Percentiles rank a stretch among this genome's conserved stretches.
These are phyloP conservation scores for Onychorhynchus coronatus DNA, from an alignment of 2,113 vertebrate species.

Conservation along the genomic window DNA sequence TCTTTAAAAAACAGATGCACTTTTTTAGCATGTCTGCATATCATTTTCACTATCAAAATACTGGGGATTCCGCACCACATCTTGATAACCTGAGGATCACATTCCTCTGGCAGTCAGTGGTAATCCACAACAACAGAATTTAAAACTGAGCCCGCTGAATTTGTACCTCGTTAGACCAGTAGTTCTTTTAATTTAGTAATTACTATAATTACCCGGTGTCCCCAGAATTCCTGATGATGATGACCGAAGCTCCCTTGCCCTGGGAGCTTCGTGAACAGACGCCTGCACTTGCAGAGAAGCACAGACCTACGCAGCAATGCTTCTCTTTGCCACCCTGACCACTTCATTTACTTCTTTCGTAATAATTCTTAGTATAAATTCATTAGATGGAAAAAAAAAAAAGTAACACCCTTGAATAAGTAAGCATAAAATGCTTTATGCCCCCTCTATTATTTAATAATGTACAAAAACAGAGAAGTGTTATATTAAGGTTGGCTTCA, in stretches of 20 bases:
- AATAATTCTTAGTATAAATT: background rate
- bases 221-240: background rate
- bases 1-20: conserved; percentile 22
- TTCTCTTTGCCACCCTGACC: background rate
- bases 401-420: background rate
- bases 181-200: background rate
- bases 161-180: background rate
- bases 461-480: background rate
- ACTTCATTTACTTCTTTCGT: background rate
- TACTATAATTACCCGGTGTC: background rate
- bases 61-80: background rate
- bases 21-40: background rate
- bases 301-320: background rate
- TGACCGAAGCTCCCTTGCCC: conserved; percentile 20
- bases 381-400: background rate
- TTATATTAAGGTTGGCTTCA: background rate
- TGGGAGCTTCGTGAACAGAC: background rate
- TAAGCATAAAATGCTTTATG: background rate
- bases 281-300: background rate
- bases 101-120: background rate
- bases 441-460: background rate
- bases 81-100: background rate
- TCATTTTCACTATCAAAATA: conserved; percentile 41
- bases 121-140: background rate
- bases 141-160: background rate